Evolutionary conservation across 2,113 vertebrate genomes (phyloP), one percentile per base, ranked within the genome.

Genomic region (Perca flavescens): DNA sequence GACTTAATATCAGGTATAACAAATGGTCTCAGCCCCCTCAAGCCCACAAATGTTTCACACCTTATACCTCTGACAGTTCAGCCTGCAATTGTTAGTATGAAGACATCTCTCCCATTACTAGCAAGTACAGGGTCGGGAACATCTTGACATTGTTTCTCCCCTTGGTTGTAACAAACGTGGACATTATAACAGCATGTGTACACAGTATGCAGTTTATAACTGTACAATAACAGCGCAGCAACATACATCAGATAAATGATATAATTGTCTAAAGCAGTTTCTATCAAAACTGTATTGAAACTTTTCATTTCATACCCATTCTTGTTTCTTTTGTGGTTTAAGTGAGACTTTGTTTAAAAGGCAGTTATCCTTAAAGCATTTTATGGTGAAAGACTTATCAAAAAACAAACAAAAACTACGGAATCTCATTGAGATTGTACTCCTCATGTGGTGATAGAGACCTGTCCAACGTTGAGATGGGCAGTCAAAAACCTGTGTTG

Each of bases 41-140:
- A 81, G 36, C 9, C 22, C 70, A 54, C 68, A 64, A n/a, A 70
- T 54, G 36, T 75, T 70, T 50, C 75, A 70, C 54, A 53, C 65
- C 49, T 49, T 17, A 50, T 54, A 73, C 70, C 70, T 60, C 22
- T 69, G 66, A 62, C 69, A 84, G 57, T 49, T 66, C 61, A 60
- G 52, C 9, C 34, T 31, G 78, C 60, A 49, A 49, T 36, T 22
- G 36, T 76, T 53, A 54, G 4, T 0, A 62, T 73, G 68, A 77
- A 81, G 74, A 74, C 49, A 17, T 67, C 56, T 34, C 61, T 50
- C 10, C 36, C 67, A 52, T 57, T 17, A 79, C 21, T 21, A 73
- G 50, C 31, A 13, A 25, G 64, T 9, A 3, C 14, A 60, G 43
- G 7, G 46, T 28, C 2, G 0, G 15, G 57, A 36, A 19, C 52